These are phyloP conservation scores for Caenorhabditis virilis DNA, from an alignment of 2,888 invertebrate species.

Conservation along the genomic window DNA sequence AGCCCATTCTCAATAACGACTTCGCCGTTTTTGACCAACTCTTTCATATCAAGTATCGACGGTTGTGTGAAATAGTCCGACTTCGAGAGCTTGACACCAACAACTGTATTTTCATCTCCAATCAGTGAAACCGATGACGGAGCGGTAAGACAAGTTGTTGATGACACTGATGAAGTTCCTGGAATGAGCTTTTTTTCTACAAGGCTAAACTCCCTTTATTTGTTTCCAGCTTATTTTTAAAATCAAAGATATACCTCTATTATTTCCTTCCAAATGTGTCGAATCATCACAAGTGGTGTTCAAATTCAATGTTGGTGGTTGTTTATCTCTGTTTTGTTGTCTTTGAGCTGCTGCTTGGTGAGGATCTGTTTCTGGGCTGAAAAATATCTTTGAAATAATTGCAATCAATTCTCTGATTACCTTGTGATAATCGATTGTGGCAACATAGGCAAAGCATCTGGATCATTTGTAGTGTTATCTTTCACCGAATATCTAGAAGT, in stretches of 20 bases:
- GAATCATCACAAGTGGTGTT: slow-evolving; percentile 28
- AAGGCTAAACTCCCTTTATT: background rate
- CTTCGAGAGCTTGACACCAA: slow-evolving; percentile 80
- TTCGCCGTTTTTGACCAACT: slow-evolving; percentile 44
- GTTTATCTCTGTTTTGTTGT: slow-evolving; percentile 24
- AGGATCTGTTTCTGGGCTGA: slow-evolving; percentile 21
- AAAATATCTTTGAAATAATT: background rate
- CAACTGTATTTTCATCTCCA: slow-evolving; percentile 72
- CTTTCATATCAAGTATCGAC: slow-evolving; percentile 78
- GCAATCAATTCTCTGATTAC: background rate
- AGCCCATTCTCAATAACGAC: slow-evolving; percentile 68
- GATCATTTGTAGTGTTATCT: slow-evolving; percentile 29
- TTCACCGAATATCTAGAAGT: slow-evolving; percentile 16
- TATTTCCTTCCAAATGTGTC: slow-evolving; percentile 13
- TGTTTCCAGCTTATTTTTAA: too few relatives aligned
- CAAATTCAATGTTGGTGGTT: slow-evolving; percentile 28
- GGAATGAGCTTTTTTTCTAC: background rate
- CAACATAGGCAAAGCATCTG: slow-evolving; percentile 47
- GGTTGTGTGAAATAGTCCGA: slow-evolving; percentile 91
- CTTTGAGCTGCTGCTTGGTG: slow-evolving; percentile 21
- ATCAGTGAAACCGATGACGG: slow-evolving; percentile 8
- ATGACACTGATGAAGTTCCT: slow-evolving; percentile 5
- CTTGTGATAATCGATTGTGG: too few relatives aligned
- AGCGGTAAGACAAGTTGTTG: background rate
- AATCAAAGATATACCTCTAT: background rate